Evolutionary conservation across 2,113 vertebrate species (phyloP).

Genomic region (Falco punctatus): DNA sequence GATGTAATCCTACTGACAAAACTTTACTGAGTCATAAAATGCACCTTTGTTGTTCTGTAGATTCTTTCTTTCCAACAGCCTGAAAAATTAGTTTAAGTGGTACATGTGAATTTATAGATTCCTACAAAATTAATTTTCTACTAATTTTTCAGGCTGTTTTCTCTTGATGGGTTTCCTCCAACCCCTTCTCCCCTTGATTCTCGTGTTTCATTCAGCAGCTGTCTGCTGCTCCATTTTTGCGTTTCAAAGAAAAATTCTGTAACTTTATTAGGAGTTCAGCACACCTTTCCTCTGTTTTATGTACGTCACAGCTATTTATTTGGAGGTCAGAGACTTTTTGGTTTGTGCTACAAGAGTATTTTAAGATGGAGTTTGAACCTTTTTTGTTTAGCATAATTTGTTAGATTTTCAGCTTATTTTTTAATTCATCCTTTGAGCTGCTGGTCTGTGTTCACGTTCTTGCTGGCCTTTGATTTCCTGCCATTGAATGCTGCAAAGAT

Average conservation of each 20-base stretch:
- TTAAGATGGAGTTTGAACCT: not conserved
- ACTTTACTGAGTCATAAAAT: not conserved
- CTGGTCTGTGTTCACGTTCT: fast-evolving
- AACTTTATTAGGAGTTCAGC: not conserved
- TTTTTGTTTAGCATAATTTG: not conserved
- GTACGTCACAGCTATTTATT: not conserved
- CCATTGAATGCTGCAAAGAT: not conserved
- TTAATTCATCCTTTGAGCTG: not conserved
- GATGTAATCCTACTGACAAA: not conserved
- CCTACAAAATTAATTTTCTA: not conserved
- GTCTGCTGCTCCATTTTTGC: not conserved
- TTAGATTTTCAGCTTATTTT: not conserved
- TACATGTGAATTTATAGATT: not conserved
- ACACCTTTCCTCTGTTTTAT: not conserved
- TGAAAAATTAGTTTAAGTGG: too few species aligned
- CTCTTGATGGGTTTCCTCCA: not conserved
- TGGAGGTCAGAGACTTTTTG: not conserved
- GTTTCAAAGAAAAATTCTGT: not conserved
- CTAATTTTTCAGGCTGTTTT: not conserved
- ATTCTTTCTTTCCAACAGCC: too few species aligned
- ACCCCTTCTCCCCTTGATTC: not conserved
- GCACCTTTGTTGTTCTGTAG: not conserved
- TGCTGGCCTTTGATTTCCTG: not conserved
- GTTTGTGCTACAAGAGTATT: not conserved
- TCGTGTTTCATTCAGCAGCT: not conserved